phyloP scores from a whole-genome alignment of 2,888 invertebrate species.

The Ecdyonurus torrentis region DNA sequence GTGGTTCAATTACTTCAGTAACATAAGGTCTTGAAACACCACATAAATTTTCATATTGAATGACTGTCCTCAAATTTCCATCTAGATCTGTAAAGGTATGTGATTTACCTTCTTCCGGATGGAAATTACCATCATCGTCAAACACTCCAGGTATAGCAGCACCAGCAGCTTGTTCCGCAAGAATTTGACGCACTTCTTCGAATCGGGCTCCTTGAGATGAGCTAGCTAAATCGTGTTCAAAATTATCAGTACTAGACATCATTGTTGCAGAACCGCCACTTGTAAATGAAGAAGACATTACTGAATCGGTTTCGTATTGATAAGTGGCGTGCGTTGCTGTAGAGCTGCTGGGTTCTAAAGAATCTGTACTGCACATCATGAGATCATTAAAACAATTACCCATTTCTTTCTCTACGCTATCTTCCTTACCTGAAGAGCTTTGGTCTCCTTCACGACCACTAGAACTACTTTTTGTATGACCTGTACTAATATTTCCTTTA shows the following conservation, averaged over 20 bases:
- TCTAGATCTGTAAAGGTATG: slow-evolving; percentile 4
- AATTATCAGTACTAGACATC: slow-evolving; percentile 57
- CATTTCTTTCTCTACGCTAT: slow-evolving; percentile 16
- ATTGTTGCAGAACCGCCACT: slow-evolving; percentile 71
- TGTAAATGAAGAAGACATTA: slow-evolving; percentile 72
- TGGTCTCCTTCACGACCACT: slow-evolving; percentile 30
- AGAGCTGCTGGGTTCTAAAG: slow-evolving; percentile 59
- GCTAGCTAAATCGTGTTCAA: slow-evolving; percentile 34
- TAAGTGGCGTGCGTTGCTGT: slow-evolving; percentile 69
- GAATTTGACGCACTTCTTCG: not conserved
- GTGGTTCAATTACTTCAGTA: slow-evolving; percentile 30
- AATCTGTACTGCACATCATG: slow-evolving; percentile 51
- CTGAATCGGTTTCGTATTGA: slow-evolving; percentile 67
- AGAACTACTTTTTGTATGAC: slow-evolving; percentile 24
- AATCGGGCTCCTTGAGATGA: not conserved
- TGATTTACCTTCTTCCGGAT: not conserved
- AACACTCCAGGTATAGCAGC: slow-evolving; percentile 1
- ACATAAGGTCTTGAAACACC: slow-evolving; percentile 23
- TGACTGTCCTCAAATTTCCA: slow-evolving; percentile 1
- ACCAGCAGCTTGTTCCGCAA: not conserved
- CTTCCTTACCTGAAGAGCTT: slow-evolving; percentile 28
- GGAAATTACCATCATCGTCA: slow-evolving; percentile 1
- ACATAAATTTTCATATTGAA: not conserved
- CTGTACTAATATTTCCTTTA: not conserved
- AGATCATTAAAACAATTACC: slow-evolving; percentile 15